Conservation (phyloP, 2,888 invertebrate genomes). For the Limenitis camilla region DNA sequence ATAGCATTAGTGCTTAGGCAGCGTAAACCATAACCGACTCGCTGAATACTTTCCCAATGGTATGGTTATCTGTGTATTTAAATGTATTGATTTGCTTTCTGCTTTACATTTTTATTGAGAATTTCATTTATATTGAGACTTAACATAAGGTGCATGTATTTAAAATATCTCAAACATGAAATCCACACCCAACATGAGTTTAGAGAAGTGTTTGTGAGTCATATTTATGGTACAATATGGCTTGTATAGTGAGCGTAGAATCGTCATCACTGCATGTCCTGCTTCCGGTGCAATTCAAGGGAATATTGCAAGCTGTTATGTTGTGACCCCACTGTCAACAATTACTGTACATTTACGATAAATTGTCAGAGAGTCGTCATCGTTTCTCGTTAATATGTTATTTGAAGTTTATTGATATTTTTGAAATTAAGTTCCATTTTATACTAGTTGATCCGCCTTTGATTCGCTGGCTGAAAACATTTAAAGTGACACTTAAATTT, state of each 20-base stretch:
- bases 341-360: conserved; percentile 1
- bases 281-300: conserved; percentile 31
- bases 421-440: no score
- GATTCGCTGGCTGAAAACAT: no score
- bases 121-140: background rate
- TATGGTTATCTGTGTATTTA: background rate
- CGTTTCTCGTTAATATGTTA: no score
- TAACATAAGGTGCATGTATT: no score
- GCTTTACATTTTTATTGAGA: background rate
- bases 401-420: no score
- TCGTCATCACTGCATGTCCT: conserved; percentile 34
- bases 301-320: conserved; percentile 28
- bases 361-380: no score
- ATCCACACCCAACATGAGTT: background rate
- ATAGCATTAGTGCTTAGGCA: conserved; percentile 42
- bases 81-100: background rate
- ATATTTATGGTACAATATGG: conserved; percentile 8
- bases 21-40: conserved; percentile 42
- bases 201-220: conserved; percentile 8
- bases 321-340: conserved; percentile 9
- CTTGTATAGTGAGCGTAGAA: conserved; percentile 21
- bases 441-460: no score
- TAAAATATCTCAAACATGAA: no score
- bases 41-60: conserved; percentile 25
- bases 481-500: no score